These are phyloP conservation scores for Lampris megalopsis DNA, from an alignment of 2,113 vertebrate genomes.

Conservation along the genomic window DNA sequence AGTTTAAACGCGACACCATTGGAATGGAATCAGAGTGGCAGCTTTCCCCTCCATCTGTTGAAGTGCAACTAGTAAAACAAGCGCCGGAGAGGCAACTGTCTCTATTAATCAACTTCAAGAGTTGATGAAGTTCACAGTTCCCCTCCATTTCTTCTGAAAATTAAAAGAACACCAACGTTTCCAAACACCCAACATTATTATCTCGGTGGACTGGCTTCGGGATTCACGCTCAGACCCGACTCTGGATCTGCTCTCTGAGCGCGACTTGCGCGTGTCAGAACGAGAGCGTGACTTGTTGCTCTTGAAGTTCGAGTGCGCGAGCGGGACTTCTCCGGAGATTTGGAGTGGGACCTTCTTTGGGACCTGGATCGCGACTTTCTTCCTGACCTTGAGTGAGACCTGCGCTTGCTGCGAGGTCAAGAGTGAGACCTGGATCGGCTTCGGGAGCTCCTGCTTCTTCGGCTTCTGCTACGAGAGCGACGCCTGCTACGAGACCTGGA, in stretches of 20 bases:
- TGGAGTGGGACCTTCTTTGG: slow-evolving; percentile 60
- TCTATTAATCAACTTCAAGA: not conserved
- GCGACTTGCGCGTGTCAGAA: slow-evolving; percentile 80
- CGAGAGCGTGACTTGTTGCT: slow-evolving; percentile 88
- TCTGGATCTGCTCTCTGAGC: slow-evolving; percentile 91
- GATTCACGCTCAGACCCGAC: slow-evolving; percentile 86
- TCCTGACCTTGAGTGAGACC: slow-evolving; percentile 37
- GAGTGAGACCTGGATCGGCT: slow-evolving; percentile 88
- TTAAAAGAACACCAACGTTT: too few species aligned
- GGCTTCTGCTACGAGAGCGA: slow-evolving; percentile 85
- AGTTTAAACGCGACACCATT: not conserved
- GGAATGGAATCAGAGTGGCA: not conserved
- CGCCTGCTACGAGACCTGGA: slow-evolving; percentile 91
- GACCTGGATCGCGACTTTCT: slow-evolving; percentile 51
- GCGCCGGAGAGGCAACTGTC: not conserved
- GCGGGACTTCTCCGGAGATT: slow-evolving; percentile 66
- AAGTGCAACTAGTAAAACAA: not conserved
- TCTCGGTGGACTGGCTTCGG: slow-evolving; percentile 88
- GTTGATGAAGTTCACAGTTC: too few species aligned
- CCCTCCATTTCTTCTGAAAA: too few species aligned
- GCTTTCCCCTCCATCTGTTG: not conserved
- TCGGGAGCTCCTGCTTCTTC: slow-evolving; percentile 85
- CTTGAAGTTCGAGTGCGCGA: slow-evolving; percentile 83
- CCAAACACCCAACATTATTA: slow-evolving; percentile 15
- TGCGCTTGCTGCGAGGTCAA: slow-evolving; percentile 87